These are phyloP conservation scores for Callyntrura guangdongensis DNA, from an alignment of 2,888 invertebrate genomes.

Conservation along the genomic window DNA sequence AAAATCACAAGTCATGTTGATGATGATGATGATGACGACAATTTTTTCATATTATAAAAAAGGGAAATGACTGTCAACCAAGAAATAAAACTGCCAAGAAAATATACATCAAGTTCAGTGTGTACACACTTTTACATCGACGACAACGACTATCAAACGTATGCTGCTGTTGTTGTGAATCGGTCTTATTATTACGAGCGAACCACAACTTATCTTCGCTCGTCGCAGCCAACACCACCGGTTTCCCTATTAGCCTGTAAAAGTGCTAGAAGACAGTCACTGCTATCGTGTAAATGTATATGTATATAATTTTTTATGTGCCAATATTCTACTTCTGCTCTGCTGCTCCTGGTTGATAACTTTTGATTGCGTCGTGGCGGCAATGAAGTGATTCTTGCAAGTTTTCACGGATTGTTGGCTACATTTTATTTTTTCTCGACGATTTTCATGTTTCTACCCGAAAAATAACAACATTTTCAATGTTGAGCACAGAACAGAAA, in stretches of 20 bases:
- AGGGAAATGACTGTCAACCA: slow-evolving; percentile 55
- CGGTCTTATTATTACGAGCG: neutral
- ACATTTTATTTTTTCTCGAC: neutral
- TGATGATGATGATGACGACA: slow-evolving; percentile 31
- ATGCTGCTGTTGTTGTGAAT: slow-evolving; percentile 23
- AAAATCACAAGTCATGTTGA: slow-evolving; percentile 45
- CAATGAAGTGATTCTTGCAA: neutral
- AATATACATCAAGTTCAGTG: slow-evolving; percentile 37
- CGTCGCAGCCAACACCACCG: neutral
- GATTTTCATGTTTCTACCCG: neutral
- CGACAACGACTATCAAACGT: neutral
- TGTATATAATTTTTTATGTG: too few species aligned
- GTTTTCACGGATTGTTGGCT: neutral
- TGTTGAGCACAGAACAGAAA: neutral
- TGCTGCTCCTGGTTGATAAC: neutral
- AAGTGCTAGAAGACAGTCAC: neutral
- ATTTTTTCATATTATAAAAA: slow-evolving; percentile 43
- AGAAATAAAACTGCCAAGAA: slow-evolving; percentile 46
- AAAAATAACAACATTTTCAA: slow-evolving; percentile 7
- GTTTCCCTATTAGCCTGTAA: slow-evolving; percentile 3
- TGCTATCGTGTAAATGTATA: too few species aligned
- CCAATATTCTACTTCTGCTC: too few species aligned
- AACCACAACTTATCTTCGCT: neutral
- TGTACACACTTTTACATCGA: slow-evolving; percentile 26
- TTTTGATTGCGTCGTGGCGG: slow-evolving; percentile 1